Conservation (phyloP, 2,113 vertebrate genomes). For the Tenrec ecaudatus region DNA sequence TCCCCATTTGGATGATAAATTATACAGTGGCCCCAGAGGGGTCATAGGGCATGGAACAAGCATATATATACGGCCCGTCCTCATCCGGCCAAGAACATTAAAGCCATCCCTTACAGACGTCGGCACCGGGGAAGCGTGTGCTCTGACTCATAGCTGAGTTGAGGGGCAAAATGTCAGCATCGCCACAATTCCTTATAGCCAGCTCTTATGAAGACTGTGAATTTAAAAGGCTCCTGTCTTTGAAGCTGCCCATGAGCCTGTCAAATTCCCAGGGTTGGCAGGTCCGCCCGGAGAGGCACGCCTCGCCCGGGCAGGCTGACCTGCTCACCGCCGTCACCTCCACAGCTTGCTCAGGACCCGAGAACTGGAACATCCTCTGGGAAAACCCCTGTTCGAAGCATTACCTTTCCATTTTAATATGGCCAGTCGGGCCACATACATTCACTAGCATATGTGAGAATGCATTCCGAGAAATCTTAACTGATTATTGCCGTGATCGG, state of each 20-base stretch:
- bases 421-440: background rate
- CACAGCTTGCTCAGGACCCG: background rate
- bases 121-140: conserved; percentile 26
- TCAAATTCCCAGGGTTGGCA: conserved; percentile 52
- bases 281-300: background rate
- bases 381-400: conserved; percentile 51
- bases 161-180: conserved; percentile 66
- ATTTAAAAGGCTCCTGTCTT: conserved; percentile 66
- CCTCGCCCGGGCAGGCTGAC: background rate
- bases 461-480: conserved; percentile 45
- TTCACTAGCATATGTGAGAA: conserved; percentile 49
- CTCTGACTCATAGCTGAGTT: conserved; percentile 62
- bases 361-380: background rate
- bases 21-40: background rate
- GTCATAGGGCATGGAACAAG: background rate
- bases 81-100: conserved; percentile 38
- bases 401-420: conserved; percentile 30
- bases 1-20: background rate
- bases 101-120: conserved; percentile 39
- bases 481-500: conserved; percentile 54
- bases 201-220: conserved; percentile 36
- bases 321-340: background rate
- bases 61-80: background rate
- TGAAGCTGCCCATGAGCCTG: conserved; percentile 72
- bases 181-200: conserved; percentile 39